phyloP scores from a whole-genome alignment of 2,888 invertebrate genomes.

The Drosophila borborema region DNA sequence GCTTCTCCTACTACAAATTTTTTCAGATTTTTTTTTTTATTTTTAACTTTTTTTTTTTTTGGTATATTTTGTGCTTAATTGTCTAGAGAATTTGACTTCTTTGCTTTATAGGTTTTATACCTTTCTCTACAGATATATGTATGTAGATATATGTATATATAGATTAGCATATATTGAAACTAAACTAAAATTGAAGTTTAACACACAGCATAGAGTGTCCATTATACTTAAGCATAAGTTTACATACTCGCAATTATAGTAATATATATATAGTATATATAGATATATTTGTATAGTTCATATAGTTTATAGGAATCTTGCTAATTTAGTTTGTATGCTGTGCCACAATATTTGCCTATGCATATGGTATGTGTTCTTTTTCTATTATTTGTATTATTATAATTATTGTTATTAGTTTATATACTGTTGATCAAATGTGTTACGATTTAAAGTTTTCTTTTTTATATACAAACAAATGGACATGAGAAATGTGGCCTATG shows the following conservation, averaged over 20 bases:
- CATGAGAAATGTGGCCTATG: constrained; percentile 52
- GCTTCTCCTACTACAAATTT: background rate
- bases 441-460: background rate
- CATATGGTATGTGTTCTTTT: constrained; percentile 64
- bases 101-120: constrained; percentile 53
- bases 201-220: constrained; percentile 52
- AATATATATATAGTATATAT: constrained; percentile 15
- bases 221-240: constrained; percentile 39
- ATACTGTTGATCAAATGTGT: constrained; percentile 64
- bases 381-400: constrained; percentile 23
- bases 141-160: background rate
- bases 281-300: constrained; percentile 42
- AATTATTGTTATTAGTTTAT: constrained; percentile 14
- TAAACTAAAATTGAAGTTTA: constrained; percentile 71
- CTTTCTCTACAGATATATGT: constrained; percentile 12
- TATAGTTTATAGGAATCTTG: constrained; percentile 74
- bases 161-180: constrained; percentile 34
- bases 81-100: constrained; percentile 77
- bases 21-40: constrained; percentile 24
- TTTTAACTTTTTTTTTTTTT: constrained; percentile 21
- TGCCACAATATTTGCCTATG: constrained; percentile 60
- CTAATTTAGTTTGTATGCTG: constrained; percentile 64
- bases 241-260: constrained; percentile 35
- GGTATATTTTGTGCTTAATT: constrained; percentile 67
- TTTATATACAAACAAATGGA: constrained; percentile 51